These are phyloP conservation scores for Anguilla pacifica DNA, from an alignment of 2,797 vertebrate species.

Conservation along the genomic window DNA sequence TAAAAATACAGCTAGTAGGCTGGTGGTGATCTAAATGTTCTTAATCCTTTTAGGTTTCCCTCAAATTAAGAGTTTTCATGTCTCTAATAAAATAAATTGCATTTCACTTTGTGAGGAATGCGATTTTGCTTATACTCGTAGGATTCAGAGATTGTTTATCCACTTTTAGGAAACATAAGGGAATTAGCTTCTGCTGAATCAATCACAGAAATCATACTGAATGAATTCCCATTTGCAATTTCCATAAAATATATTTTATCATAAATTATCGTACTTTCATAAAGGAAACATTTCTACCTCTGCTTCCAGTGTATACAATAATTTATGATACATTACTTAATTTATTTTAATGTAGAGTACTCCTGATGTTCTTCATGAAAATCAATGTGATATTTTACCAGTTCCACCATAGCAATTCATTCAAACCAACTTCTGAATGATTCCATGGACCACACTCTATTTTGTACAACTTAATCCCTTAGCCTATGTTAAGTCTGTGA, in stretches of 20 bases:
- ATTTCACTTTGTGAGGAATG: background rate
- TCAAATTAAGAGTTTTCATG: background rate
- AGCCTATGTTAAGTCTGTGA: constrained; percentile 54
- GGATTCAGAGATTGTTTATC: background rate
- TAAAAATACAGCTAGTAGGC: too few relatives aligned
- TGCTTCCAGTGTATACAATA: background rate
- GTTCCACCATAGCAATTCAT: constrained; percentile 31
- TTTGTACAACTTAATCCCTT: constrained; percentile 59
- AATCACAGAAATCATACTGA: background rate
- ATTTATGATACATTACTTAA: background rate
- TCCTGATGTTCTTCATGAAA: constrained; percentile 52
- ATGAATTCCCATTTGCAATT: background rate
- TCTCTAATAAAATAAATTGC: background rate
- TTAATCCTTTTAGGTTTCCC: too few relatives aligned
- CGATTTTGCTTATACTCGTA: background rate
- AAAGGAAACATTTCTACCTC: constrained; percentile 5
- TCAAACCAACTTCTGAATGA: constrained; percentile 60
- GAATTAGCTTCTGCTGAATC: background rate
- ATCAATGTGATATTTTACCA: constrained; percentile 40
- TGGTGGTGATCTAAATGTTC: too few relatives aligned
- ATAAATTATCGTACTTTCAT: background rate
- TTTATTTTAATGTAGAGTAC: constrained; percentile 16
- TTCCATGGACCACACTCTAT: constrained; percentile 52
- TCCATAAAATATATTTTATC: background rate
- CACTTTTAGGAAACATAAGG: background rate